A percentile compares a stretch with the other conserved stretches of the same genome.
These are phyloP conservation scores for Agraylea sexmaculata DNA, from an alignment of 1,140 invertebrate species.

Conservation along the genomic window DNA sequence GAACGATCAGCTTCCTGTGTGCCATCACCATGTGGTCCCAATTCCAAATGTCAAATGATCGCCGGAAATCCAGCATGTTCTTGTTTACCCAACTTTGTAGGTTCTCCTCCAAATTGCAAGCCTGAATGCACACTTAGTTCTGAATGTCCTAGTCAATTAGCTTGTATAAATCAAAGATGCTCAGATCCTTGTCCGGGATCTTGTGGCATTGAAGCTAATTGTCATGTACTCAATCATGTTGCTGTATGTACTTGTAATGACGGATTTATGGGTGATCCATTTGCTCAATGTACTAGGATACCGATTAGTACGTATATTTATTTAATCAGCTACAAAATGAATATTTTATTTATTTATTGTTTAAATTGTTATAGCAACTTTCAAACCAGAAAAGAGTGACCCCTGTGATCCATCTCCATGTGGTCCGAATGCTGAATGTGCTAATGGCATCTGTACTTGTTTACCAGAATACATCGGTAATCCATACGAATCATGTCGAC, in stretches of 20 bases:
- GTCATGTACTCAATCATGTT: constrained; percentile 59
- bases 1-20: constrained; percentile 60
- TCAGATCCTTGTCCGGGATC: constrained; percentile 63
- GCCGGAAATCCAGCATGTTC: constrained; percentile 62
- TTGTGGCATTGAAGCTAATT: constrained; percentile 62
- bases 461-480: constrained; percentile 62
- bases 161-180: constrained; percentile 62
- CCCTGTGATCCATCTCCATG: constrained; percentile 70
- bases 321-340: constrained; percentile 6
- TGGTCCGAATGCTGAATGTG: constrained; percentile 63
- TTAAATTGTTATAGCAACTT: constrained; percentile 24
- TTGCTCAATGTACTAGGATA: constrained; percentile 51
- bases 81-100: constrained; percentile 61
- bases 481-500: constrained; percentile 67
- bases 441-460: constrained; percentile 56
- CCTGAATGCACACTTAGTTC: constrained; percentile 62
- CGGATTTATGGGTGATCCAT: constrained; percentile 64
- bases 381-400: constrained; percentile 31
- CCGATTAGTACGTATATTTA: constrained; percentile 29
- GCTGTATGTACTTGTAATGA: constrained; percentile 62
- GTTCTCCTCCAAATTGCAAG: constrained; percentile 60
- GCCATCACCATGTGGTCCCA: constrained; percentile 70
- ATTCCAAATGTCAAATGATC: constrained; percentile 63
- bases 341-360: constrained; percentile 7
- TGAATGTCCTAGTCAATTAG: constrained; percentile 57